Evolutionary conservation across 2,888 invertebrate species (phyloP), one percentile per base, ranked within the genome.

Genomic region (Epistrophe eligans): DNA sequence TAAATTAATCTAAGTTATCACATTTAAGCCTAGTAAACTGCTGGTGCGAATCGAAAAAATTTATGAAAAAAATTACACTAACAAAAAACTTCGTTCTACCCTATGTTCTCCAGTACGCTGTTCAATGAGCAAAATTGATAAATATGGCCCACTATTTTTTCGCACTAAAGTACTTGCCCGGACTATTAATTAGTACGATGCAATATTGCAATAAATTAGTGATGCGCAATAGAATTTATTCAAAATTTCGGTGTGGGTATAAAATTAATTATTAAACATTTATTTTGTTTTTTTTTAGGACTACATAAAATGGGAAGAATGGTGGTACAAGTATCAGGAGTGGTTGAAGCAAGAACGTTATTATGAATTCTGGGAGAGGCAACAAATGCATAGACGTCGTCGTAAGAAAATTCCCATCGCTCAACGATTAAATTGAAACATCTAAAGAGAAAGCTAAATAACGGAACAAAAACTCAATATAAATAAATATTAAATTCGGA

Each of bases 261-360:
- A 13, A 8, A 40, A 24, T 52, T 7, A 28, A 15, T 28, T 0
- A 15, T 9, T 60, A 7, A 15, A 43, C 5, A 13, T 6, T 43
- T 43, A 0, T 43, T n/a, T 35, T 5, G 43, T 60, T 62, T 45
- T 73, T 64, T 35, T 79, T 2, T 71, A 97, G 90, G 97, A 98
- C 92, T 98, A 97, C 91, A 95, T 97, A 84, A 97, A 97, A 92
- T 98, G 98, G 97, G 98, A 98, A 93, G 97, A 97, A 92, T 98
- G 98, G 98, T 98, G 97, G 97, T 97, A 97, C 93, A 92, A 92
- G 89, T 98, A 98, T 92, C 97, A 97, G 92, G 97, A 97, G 92
- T 98, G 97, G 97, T 92, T 97, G 90, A 97, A 97, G 89, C 93
- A 93, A 89, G 93, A 93, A 90, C 92, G 93, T 79, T 93, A 93